Conservation (phyloP, 1,140 invertebrate genomes). For the Frieseomelitta varia region DNA sequence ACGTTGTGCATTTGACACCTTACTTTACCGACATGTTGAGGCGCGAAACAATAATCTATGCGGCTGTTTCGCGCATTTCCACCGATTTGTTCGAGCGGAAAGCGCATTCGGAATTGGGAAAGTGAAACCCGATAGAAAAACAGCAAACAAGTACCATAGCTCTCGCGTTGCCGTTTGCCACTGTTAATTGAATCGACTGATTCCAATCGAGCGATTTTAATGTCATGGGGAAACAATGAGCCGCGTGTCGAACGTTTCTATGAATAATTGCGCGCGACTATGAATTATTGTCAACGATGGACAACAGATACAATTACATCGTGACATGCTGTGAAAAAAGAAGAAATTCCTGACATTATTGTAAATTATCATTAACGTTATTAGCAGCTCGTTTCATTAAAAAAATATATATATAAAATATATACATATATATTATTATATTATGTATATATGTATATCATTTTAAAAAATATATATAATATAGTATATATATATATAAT, state of each 20-base stretch:
- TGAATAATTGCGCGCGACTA: not conserved
- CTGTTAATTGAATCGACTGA: not conserved
- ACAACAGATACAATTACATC: not conserved
- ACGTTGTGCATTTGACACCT: conserved; percentile 40
- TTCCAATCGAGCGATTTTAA: not conserved
- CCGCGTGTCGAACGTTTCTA: not conserved
- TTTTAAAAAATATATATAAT: no score
- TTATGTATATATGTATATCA: no score
- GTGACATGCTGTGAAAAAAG: not conserved
- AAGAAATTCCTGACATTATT: no score
- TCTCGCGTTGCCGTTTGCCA: not conserved
- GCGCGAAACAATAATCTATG: not conserved
- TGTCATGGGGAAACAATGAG: not conserved
- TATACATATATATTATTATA: no score
- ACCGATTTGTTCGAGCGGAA: not conserved
- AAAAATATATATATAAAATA: no score
- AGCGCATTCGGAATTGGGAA: not conserved
- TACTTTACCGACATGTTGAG: not conserved
- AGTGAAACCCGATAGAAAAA: not conserved
- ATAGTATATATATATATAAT: no score
- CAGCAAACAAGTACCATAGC: not conserved
- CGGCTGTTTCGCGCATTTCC: not conserved
- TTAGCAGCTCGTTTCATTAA: not conserved
- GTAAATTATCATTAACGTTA: not conserved
- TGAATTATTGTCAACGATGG: not conserved